phyloP scores from a whole-genome alignment of 2,797 vertebrate genomes.

The Trematomus bernacchii region DNA sequence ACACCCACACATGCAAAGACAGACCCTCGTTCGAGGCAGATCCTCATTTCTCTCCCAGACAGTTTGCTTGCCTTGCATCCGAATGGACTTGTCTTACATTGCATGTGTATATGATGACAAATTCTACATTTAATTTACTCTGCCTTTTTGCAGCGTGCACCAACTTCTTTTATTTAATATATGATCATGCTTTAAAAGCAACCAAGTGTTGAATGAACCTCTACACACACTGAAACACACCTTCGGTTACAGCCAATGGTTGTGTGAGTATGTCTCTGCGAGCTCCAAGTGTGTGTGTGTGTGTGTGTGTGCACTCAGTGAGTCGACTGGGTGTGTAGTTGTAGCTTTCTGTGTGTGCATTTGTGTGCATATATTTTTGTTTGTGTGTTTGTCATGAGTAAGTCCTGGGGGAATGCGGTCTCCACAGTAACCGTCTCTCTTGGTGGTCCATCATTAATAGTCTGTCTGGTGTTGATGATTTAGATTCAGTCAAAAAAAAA shows the following conservation, averaged over 20 bases:
- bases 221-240: conserved; percentile 40
- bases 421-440: conserved; percentile 80
- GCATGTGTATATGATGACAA: conserved; percentile 77
- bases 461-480: conserved; percentile 78
- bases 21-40: conserved; percentile 25
- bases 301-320: conserved; percentile 20
- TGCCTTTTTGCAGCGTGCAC: conserved; percentile 63
- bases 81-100: conserved; percentile 66
- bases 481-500: conserved; percentile 54
- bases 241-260: conserved; percentile 23
- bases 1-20: conserved; percentile 44
- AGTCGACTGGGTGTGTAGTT: conserved; percentile 39
- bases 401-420: conserved; percentile 75
- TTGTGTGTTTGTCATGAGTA: conserved; percentile 71
- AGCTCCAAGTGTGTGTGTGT: conserved; percentile 6
- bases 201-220: conserved; percentile 58
- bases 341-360: conserved; percentile 38
- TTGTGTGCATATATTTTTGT: conserved; percentile 64
- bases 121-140: conserved; percentile 76
- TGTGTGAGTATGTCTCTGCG: conserved; percentile 14
- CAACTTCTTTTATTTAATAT: conserved; percentile 75
- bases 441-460: conserved; percentile 79
- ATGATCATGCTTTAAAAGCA: conserved; percentile 67
- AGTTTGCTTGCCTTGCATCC: conserved; percentile 80
- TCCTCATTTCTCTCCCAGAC: conserved; percentile 79